These are phyloP conservation scores for Ophraella communa DNA, from an alignment of 2,888 invertebrate genomes.

Conservation along the genomic window DNA sequence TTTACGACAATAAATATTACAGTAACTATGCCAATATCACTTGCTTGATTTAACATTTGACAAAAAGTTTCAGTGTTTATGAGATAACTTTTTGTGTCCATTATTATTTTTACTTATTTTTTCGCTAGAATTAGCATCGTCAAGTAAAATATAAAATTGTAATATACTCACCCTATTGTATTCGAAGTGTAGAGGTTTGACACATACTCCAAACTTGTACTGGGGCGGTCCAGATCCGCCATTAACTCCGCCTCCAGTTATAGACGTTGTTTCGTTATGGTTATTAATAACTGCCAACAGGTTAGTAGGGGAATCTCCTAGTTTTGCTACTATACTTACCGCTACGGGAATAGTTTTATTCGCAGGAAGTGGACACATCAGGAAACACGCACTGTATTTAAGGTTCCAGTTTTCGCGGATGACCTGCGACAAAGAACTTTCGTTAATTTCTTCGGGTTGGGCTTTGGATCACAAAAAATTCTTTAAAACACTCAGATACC, in stretches of 20 bases:
- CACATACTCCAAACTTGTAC: conserved; percentile 75
- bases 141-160: no score
- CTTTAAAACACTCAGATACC: no score
- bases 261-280: conserved; percentile 56
- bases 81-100: no score
- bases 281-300: conserved; percentile 69
- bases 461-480: not conserved
- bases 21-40: no score
- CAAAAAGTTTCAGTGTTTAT: no score
- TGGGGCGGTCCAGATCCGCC: conserved; percentile 50
- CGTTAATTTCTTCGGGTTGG: not conserved
- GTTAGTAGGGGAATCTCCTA: conserved; percentile 69
- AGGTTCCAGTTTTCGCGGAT: conserved; percentile 94
- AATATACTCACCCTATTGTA: conserved; percentile 72
- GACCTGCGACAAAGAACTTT: conserved; percentile 62
- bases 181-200: conserved; percentile 89
- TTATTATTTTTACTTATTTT: no score
- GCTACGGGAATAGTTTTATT: conserved; percentile 68
- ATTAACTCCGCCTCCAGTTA: not conserved
- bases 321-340: conserved; percentile 73
- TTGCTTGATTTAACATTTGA: no score
- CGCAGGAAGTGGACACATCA: conserved; percentile 75
- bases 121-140: no score
- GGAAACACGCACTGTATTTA: conserved; percentile 89
- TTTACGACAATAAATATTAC: no score